Base-by-base conservation (phyloP, 2,797 vertebrate species). In the Falco cherrug region DNA sequence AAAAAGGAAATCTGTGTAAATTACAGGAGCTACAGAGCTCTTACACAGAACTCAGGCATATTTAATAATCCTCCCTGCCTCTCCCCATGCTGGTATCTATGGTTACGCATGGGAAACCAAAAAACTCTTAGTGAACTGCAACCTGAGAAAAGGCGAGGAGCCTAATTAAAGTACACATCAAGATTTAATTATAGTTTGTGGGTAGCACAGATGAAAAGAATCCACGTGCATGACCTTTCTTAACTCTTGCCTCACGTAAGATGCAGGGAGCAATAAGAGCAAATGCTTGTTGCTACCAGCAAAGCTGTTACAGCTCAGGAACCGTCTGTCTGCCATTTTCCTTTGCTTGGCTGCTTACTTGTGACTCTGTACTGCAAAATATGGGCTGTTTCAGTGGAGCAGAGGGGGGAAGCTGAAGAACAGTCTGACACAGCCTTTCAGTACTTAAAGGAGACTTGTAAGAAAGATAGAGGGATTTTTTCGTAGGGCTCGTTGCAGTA, bases 401-500 rank as follows among this genome's bases (percentile, higher is more conserved):
- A 22, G 33, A 67, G 26, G 7, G 10, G 26, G 6, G 31, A 77
- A 45, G 22, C 3, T 59, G 41, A 39, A 50, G 31, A 61, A 13
- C 4, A 21, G 17, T 5, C 16, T 85, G 22, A 14, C 26, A 9
- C 4, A 3, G 13, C 50, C 37, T 77, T 74, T 43, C 64, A 53
- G n/a, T 20, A 26, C 7, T 33, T 61, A 19, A n/a, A 67, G 5
- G 4, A 16, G 11, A 3, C 19, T 68, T 22, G 10, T 9, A 33
- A 48, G 35, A 53, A 63, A 68, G 20, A 11, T 11, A 17, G 18
- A 37, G 13, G 37, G 20, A 24, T 2, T 16, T 59, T 65, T 75
- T 19, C 77, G 54, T 1, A 51, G 33, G 25, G 10, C 7, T 33
- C 16, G 8, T 7, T 12, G n/a, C 0, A 0, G n/a, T 1, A 48